Conservation (phyloP, 2,113 vertebrate genomes). For the Microcebus griseorufus region DNA sequence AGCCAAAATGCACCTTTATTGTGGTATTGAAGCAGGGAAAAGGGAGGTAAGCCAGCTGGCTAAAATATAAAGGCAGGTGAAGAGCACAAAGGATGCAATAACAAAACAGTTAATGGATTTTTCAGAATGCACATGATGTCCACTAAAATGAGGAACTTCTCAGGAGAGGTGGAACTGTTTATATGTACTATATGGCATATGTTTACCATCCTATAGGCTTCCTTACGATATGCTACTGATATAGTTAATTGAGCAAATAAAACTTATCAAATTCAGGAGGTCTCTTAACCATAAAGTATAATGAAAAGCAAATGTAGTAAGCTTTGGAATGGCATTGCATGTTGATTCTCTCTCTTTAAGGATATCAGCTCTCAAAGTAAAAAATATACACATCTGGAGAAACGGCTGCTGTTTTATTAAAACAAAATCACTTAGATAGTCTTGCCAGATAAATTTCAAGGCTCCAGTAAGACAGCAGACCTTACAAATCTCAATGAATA, state of each 20-base stretch:
- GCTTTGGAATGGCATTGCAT: conserved; percentile 7
- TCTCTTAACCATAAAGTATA: conserved; percentile 42
- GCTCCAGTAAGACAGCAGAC: not conserved
- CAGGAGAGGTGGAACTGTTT: not conserved
- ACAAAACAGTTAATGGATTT: not conserved
- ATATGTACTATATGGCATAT: not conserved
- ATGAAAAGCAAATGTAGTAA: conserved; percentile 57
- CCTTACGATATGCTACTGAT: conserved; percentile 38
- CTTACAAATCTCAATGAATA: not conserved
- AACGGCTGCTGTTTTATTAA: conserved; percentile 37
- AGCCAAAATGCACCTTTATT: not conserved
- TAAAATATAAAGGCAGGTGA: not conserved
- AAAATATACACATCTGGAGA: conserved; percentile 51
- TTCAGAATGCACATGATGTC: not conserved
- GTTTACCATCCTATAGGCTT: conserved; percentile 12
- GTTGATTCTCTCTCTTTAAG: not conserved
- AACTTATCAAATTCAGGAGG: conserved; percentile 49
- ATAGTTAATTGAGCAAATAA: conserved; percentile 38
- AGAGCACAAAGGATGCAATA: not conserved
- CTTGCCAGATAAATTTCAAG: conserved; percentile 19
- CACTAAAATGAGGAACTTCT: not conserved
- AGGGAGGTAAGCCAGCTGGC: not conserved
- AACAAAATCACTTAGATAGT: conserved; percentile 24
- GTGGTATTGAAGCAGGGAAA: not conserved
- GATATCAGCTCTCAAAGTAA: not conserved